Evolutionary conservation across 2,888 invertebrate species (phyloP), one percentile per base, ranked within the genome.

Genomic region (Xestia rhomboidea): DNA sequence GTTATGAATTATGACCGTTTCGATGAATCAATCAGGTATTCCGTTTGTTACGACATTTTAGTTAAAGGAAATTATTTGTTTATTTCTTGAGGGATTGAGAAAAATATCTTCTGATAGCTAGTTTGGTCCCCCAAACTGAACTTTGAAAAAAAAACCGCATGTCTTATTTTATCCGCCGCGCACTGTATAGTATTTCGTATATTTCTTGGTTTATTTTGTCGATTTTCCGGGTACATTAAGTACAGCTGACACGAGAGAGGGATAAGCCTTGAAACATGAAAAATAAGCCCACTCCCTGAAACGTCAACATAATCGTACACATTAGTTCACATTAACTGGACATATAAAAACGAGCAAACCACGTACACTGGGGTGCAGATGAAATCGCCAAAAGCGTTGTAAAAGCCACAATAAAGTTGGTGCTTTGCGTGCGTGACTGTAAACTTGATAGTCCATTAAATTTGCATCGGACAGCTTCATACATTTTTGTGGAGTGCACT

Each of bases 401-500:
- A 81, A 88, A 89, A 82, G 76, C 84, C 78, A 87, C 89, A 88
- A 90, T 92, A 92, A 92, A 90, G 83, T 86, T 79, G 38, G 74
- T 81, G 86, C 81, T 91, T 91, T 89, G 91, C 91, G 89, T 88
- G 90, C 89, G 88, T 90, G 90, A 88, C 90, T 89, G 89, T 91
- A 88, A 89, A 92, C 89, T 91, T 91, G 91, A 92, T 91, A 89
- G 91, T 90, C 92, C 90, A 91, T 93, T 91, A 93, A 91, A 93
- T 91, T 93, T 92, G 91, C 91, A 93, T 92, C 84, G 85, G 89
- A 88, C 89, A 86, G 85, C 86, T 91, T 90, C 90, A 90, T 89
- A 90, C 87, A 85, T 87, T 89, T 92, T 91, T 90, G 88, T 88
- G 87, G 88, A 60, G 41, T 68, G 51, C 75, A 70, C 66, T 81